Evolutionary conservation across 2,888 invertebrate genomes (phyloP).

Genomic region (Drosophila macrothrix): DNA sequence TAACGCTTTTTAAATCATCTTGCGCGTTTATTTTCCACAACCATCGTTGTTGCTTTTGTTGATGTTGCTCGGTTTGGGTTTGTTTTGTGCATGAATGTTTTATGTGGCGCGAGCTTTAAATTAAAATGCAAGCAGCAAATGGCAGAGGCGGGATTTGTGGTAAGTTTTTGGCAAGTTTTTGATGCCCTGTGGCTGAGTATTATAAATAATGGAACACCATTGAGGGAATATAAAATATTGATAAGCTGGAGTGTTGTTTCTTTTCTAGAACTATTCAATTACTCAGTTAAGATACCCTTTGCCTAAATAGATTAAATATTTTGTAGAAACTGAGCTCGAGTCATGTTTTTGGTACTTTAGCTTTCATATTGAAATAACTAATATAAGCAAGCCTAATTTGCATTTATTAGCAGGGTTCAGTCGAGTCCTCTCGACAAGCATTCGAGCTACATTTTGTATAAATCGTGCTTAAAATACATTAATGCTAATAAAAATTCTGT

Average conservation of each 20-base stretch:
- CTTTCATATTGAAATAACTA: background rate
- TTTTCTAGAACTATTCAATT: background rate
- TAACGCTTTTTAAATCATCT: conserved; percentile 79
- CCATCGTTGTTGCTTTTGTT: background rate
- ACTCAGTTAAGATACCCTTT: background rate
- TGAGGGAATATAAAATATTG: background rate
- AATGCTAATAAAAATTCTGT: background rate
- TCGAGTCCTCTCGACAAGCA: background rate
- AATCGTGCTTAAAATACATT: background rate
- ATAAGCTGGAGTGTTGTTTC: background rate
- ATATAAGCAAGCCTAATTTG: background rate
- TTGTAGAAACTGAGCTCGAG: background rate
- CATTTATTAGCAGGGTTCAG: background rate
- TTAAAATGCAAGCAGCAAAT: conserved; percentile 40
- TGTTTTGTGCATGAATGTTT: conserved; percentile 35
- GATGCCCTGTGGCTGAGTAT: conserved; percentile 7
- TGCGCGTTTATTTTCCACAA: conserved; percentile 26
- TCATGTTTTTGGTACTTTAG: background rate
- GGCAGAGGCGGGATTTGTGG: conserved; percentile 33
- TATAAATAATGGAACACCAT: conserved; percentile 47
- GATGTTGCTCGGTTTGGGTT: conserved; percentile 21
- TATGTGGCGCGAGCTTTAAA: conserved; percentile 41
- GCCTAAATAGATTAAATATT: background rate
- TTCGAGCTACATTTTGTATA: background rate
- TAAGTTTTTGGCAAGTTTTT: conserved; percentile 1